A percentile compares a stretch with the other conserved stretches of the same genome.
Conservation (phyloP, 2,113 vertebrate genomes). For the Callipepla californica region DNA sequence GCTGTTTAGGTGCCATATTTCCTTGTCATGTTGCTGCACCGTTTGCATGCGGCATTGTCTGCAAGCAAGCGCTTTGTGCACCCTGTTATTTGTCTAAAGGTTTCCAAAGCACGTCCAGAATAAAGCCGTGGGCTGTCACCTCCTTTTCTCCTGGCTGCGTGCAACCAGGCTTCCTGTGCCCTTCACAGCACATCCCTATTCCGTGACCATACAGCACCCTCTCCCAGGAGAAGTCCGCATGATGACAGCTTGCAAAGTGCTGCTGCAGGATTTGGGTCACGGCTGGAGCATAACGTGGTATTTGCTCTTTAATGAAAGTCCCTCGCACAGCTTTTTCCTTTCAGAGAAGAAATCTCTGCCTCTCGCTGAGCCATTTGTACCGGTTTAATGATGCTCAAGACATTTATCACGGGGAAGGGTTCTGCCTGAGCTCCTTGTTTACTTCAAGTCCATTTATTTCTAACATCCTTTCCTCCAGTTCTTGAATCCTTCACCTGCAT, state of each 20-base stretch:
- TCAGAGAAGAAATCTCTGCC: neutral
- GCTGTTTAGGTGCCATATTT: neutral
- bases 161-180: neutral
- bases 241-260: neutral
- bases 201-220: rapidly evolving
- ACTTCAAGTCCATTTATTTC: slow-evolving; percentile 51
- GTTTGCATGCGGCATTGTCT: rapidly evolving
- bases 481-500: slow-evolving; percentile 53
- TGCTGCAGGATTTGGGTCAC: slow-evolving; percentile 19
- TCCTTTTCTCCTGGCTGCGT: neutral
- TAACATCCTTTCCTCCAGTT: slow-evolving; percentile 46
- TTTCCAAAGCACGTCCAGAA: neutral
- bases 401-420: slow-evolving; percentile 11
- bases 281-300: neutral
- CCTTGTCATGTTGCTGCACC: neutral
- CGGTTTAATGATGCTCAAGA: slow-evolving; percentile 43
- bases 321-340: slow-evolving; percentile 38
- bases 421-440: slow-evolving; percentile 53
- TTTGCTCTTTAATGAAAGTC: slow-evolving; percentile 38
- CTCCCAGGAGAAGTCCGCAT: neutral
- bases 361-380: slow-evolving; percentile 20
- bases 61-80: neutral
- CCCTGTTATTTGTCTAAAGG: neutral
- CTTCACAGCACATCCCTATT: rapidly evolving
- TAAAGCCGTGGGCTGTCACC: neutral